phyloP scores from a whole-genome alignment of 2,113 vertebrate species.

The Amblyornis subalaris region DNA sequence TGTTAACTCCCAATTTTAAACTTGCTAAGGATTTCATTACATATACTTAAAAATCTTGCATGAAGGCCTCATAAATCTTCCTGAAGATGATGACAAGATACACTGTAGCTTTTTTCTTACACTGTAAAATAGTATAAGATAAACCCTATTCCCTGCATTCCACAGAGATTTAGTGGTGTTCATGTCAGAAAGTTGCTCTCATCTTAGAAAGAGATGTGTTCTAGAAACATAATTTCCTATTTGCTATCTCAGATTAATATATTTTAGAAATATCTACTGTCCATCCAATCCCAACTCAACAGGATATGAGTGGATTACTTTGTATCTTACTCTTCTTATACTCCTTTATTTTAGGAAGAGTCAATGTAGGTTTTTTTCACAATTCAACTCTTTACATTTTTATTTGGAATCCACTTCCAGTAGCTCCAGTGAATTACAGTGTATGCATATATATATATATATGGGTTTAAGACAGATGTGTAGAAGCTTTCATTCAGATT shows the following conservation, averaged over 20 bases:
- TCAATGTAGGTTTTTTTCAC: not conserved
- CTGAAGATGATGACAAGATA: not conserved
- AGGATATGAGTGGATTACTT: not conserved
- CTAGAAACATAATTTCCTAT: not conserved
- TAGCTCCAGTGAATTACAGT: not conserved
- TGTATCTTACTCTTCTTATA: not conserved
- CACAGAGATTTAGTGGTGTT: not conserved
- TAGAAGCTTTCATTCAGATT: not conserved
- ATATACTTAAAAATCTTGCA: not conserved
- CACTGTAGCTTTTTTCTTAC: not conserved
- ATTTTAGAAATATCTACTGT: not conserved
- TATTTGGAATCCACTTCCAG: not conserved
- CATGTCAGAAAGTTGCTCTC: not conserved
- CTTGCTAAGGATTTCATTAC: not conserved
- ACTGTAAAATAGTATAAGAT: not conserved
- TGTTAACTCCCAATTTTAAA: not conserved
- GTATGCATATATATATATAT: not conserved
- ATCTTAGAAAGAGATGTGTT: not conserved
- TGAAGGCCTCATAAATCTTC: slow-evolving; percentile 13
- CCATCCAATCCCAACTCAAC: not conserved
- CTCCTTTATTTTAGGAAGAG: not conserved
- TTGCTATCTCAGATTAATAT: not conserved
- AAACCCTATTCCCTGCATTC: not conserved
- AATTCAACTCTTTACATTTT: not conserved
- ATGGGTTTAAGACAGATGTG: not conserved